phyloP scores from a whole-genome alignment of 1,140 invertebrate genomes.

The Berghia stephanieae region DNA sequence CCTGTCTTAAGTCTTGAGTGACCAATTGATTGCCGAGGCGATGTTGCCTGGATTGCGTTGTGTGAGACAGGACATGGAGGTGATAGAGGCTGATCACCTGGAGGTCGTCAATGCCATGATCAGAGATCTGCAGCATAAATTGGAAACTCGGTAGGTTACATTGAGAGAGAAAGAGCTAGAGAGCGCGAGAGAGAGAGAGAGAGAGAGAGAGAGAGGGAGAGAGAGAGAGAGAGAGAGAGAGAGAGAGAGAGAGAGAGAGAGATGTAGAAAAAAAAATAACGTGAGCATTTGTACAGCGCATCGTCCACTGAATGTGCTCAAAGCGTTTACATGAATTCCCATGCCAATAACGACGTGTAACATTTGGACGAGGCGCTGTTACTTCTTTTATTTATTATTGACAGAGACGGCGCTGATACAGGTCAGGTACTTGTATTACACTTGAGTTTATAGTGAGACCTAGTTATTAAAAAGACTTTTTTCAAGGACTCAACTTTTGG shows the following conservation, averaged over 20 bases:
- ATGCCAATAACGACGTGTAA: too few relatives aligned
- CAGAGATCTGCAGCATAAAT: slow-evolving; percentile 64
- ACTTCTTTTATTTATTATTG: too few relatives aligned
- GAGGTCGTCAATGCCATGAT: slow-evolving; percentile 66
- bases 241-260: background rate
- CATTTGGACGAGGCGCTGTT: too few relatives aligned
- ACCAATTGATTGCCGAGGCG: slow-evolving; percentile 64
- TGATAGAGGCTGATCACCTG: slow-evolving; percentile 62
- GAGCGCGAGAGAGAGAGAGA: background rate
- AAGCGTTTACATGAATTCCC: too few relatives aligned
- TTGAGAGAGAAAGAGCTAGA: background rate
- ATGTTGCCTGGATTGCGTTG: slow-evolving; percentile 66
- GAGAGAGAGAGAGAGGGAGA: slow-evolving; percentile 15
- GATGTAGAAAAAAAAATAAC: background rate
- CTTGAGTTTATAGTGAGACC: too few relatives aligned
- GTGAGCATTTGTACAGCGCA: too few relatives aligned
- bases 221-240: slow-evolving; percentile 15
- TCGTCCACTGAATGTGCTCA: too few relatives aligned
- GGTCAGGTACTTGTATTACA: too few relatives aligned
- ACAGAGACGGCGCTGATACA: too few relatives aligned
- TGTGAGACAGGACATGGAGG: slow-evolving; percentile 62
- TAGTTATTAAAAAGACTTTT: too few relatives aligned
- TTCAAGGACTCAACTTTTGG: too few relatives aligned
- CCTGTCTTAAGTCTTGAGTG: slow-evolving; percentile 59
- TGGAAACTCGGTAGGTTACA: slow-evolving; percentile 56